Percentiles rank a stretch among this genome's conserved stretches.
These are phyloP conservation scores for Cephus cinctus DNA, from an alignment of 1,140 invertebrate genomes.

Conservation along the genomic window DNA sequence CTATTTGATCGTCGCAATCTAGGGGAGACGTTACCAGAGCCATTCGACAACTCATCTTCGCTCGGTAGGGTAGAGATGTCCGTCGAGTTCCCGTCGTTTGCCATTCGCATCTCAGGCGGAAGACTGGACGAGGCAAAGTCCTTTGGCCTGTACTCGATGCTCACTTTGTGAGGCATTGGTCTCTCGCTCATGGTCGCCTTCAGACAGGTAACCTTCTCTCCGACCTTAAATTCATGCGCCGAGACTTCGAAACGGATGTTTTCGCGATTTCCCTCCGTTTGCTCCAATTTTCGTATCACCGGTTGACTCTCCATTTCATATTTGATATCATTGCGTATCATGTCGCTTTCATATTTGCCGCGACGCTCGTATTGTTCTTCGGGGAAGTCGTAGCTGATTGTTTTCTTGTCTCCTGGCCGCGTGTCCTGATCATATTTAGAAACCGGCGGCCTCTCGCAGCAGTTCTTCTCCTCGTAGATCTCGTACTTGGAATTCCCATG, in stretches of 20 bases:
- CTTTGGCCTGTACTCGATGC: constrained; percentile 55
- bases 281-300: constrained; percentile 16
- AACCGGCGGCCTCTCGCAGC: neutral
- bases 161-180: constrained; percentile 52
- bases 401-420: neutral
- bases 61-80: constrained; percentile 52
- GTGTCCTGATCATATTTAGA: neutral
- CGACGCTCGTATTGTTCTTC: constrained; percentile 25
- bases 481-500: constrained; percentile 30
- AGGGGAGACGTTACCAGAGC: constrained; percentile 59
- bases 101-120: constrained; percentile 45
- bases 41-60: constrained; percentile 62
- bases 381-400: constrained; percentile 24
- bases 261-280: constrained; percentile 15
- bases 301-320: constrained; percentile 40
- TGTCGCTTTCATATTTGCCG: constrained; percentile 13
- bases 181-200: constrained; percentile 49
- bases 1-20: constrained; percentile 49
- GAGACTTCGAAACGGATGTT: constrained; percentile 35
- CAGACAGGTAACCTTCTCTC: constrained; percentile 57
- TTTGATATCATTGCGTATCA: constrained; percentile 33
- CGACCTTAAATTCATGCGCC: constrained; percentile 58
- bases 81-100: constrained; percentile 58
- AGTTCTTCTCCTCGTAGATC: constrained; percentile 19
- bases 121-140: constrained; percentile 43